Conservation (phyloP, 2,113 vertebrate species). For the Tonatia bakeri region DNA sequence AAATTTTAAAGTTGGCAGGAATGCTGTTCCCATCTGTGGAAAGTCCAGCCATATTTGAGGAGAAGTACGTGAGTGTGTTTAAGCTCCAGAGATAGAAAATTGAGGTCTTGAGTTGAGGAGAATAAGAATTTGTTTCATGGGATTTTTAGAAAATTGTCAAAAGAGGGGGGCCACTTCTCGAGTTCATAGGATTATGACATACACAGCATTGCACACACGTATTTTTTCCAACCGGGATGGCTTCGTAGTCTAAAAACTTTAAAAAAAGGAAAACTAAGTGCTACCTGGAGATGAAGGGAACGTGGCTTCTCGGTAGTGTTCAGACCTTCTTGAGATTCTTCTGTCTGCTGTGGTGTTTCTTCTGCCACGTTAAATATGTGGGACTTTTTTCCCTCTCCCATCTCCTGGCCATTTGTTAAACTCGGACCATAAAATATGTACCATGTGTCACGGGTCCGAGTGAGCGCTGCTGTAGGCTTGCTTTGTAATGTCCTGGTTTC, state of each 20-base stretch:
- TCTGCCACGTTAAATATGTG: slow-evolving; percentile 4
- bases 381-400: not conserved
- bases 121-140: slow-evolving; percentile 6
- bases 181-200: not conserved
- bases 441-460: slow-evolving; percentile 30
- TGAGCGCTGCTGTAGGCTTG: slow-evolving; percentile 22
- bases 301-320: not conserved
- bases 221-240: not conserved
- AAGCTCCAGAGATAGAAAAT: slow-evolving; percentile 65
- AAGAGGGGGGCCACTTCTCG: not conserved
- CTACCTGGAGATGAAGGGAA: not conserved
- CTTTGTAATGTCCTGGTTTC: slow-evolving; percentile 64
- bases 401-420: slow-evolving; percentile 30
- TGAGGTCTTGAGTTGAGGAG: not conserved
- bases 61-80: slow-evolving; percentile 72
- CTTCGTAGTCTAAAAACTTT: not conserved
- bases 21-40: slow-evolving; percentile 61
- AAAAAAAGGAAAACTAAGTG: not conserved
- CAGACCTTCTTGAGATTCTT: not conserved
- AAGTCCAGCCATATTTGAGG: slow-evolving; percentile 69
- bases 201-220: not conserved
- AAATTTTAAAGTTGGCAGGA: slow-evolving; percentile 71
- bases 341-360: not conserved
- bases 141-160: not conserved
- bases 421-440: slow-evolving; percentile 31